Evolutionary conservation across 2,113 vertebrate genomes (phyloP), one percentile per base, ranked within the genome.

Genomic region (Passer domesticus): DNA sequence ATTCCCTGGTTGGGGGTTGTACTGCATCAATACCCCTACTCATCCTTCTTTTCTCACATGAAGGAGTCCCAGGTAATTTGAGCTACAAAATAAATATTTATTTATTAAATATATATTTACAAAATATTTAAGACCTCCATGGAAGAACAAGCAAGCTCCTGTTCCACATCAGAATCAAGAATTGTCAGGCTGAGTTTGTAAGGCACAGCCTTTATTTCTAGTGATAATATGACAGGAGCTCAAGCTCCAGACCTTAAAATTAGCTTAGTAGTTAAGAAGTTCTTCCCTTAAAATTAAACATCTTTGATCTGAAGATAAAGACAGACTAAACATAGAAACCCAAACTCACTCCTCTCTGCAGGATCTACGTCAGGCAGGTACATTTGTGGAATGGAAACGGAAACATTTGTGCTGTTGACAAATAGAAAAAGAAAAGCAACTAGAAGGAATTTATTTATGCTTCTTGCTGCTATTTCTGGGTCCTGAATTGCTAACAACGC

Each of bases 291-390:
- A 89, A 91, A 89, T 68, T n/a, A 85, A 92, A 82, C 15, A 60
- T 63, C 13, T 90, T 83, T 60, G 44, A 60, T 72, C 23, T 75
- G 20, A 67, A 78, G 11, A 64, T 77, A 43, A 79, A 59, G 24
- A 56, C 44, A 89, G 60, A 84, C 58, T 84, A 87, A 96, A 89
- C 52, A 68, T 3, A 6, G 24, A 60, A 91, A 89, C 23, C 12
- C 21, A 88, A 13, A 52, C 16, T 59, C 35, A 17, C 72, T 82
- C 27, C 10, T 43, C 9, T 55, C 24, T 72, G 19, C 27, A 64
- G 47, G 6, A 24, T 56, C 47, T 84, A 21, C 1, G 1, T 56
- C 43, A 72, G 41, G 22, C 41, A 64, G 10, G 15, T 49, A 16
- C 10, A 28, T 39, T 39, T 62, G 25, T 39, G 37, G 37, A 62